A percentile compares a stretch with the other conserved stretches of the same genome.
phyloP scores from a whole-genome alignment of 1,140 invertebrate species.

The Episyrphus balteatus region DNA sequence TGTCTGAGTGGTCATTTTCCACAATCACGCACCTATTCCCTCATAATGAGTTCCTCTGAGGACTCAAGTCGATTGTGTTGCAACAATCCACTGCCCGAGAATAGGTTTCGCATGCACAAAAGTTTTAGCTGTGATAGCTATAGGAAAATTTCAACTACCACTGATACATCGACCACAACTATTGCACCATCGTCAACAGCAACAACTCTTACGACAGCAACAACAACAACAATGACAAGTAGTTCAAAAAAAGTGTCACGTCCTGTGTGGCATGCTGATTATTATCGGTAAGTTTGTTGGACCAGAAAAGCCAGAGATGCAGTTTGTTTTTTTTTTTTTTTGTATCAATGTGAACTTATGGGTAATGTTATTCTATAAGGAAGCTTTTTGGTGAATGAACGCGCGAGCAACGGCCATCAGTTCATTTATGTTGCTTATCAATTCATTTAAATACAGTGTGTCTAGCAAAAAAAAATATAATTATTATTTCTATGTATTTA shows the following conservation, averaged over 20 bases:
- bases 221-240: conserved; percentile 33
- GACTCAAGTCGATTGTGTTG: conserved; percentile 26
- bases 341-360: no score
- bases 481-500: no score
- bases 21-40: conserved; percentile 36
- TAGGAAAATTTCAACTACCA: conserved; percentile 2
- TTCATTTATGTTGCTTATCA: no score
- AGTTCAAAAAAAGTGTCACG: conserved; percentile 30
- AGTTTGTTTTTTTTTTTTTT: no score
- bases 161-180: conserved; percentile 8
- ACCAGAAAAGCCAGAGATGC: no score
- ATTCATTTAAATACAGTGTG: no score
- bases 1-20: conserved; percentile 35
- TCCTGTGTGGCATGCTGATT: conserved; percentile 50
- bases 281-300: conserved; percentile 44
- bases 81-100: conserved; percentile 10
- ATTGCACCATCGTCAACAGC: conserved; percentile 4
- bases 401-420: no score
- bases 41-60: conserved; percentile 37
- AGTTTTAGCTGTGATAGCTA: conserved; percentile 31
- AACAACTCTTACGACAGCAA: conserved; percentile 12
- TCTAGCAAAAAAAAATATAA: no score
- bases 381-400: no score
- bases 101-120: conserved; percentile 24
- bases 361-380: no score